A percentile compares a stretch with the other conserved stretches of the same genome.
Evolutionary conservation across 2,888 invertebrate genomes (phyloP).

Genomic region (Mechanitis mazaeus): DNA sequence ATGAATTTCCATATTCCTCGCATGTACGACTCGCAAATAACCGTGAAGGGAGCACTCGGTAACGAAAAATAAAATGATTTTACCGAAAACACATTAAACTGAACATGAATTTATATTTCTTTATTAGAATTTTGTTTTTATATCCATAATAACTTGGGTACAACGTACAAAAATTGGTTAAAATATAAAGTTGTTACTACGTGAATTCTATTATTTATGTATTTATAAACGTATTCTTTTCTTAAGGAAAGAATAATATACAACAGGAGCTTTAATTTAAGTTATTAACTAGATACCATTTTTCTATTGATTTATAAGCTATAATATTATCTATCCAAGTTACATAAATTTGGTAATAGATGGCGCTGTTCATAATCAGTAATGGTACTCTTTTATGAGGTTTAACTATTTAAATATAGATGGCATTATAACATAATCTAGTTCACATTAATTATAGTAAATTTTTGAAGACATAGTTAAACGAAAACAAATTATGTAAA

Average conservation of each 20-base stretch:
- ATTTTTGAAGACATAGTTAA: background rate
- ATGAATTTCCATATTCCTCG: conserved; percentile 4
- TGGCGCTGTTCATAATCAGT: conserved; percentile 20
- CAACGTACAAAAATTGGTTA: too few relatives aligned
- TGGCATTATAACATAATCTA: conserved; percentile 29
- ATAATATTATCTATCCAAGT: background rate
- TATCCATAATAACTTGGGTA: background rate
- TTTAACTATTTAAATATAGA: conserved; percentile 27
- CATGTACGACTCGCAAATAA: background rate
- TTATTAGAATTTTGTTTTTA: background rate
- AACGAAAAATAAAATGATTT: background rate
- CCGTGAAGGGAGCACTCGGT: background rate
- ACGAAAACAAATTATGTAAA: conserved; percentile 2
- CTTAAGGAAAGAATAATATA: too few relatives aligned
- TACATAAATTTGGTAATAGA: conserved; percentile 17
- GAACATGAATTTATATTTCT: conserved; percentile 6
- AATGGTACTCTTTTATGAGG: background rate
- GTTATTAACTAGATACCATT: too few relatives aligned
- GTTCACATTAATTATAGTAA: conserved; percentile 2
- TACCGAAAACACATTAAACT: background rate
- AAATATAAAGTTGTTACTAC: too few relatives aligned
- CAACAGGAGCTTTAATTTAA: too few relatives aligned
- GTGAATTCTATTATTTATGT: too few relatives aligned
- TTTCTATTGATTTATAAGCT: too few relatives aligned
- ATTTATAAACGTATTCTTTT: too few relatives aligned